Evolutionary conservation across 2,888 invertebrate species (phyloP).

Genomic region (Netelia melanura): DNA sequence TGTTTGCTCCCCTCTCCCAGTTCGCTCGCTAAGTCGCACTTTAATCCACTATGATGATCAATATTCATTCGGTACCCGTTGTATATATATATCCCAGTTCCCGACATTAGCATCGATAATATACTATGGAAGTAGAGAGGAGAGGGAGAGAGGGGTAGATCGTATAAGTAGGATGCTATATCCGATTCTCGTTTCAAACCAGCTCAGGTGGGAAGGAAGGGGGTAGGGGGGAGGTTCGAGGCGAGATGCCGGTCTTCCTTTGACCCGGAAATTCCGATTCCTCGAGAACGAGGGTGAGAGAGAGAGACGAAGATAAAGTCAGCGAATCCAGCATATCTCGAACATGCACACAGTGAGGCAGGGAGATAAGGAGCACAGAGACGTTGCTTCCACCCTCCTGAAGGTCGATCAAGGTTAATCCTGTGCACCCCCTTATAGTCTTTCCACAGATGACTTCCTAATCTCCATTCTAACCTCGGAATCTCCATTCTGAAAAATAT

Average conservation of each 20-base stretch:
- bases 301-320: slow-evolving; percentile 5
- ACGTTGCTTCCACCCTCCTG: slow-evolving; percentile 40
- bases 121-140: slow-evolving; percentile 7
- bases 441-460: not conserved
- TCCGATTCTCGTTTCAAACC: slow-evolving; percentile 38
- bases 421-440: slow-evolving; percentile 7
- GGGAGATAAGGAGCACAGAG: slow-evolving; percentile 54
- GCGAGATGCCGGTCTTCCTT: slow-evolving; percentile 53
- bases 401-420: slow-evolving; percentile 46
- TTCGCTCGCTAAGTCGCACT: slow-evolving; percentile 17
- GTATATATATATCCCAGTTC: not conserved
- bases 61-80: slow-evolving; percentile 57
- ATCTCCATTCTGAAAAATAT: no score
- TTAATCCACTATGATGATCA: slow-evolving; percentile 55
- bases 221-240: not conserved
- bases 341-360: slow-evolving; percentile 40
- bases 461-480: not conserved
- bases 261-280: slow-evolving; percentile 56
- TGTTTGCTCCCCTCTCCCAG: not conserved
- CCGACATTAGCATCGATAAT: slow-evolving; percentile 48
- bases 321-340: slow-evolving; percentile 45
- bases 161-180: slow-evolving; percentile 30
- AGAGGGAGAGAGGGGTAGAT: slow-evolving; percentile 21
- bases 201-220: not conserved
- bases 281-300: slow-evolving; percentile 30